These are phyloP conservation scores for Leptatherina wallacei DNA, from an alignment of 2,797 vertebrate genomes.

Conservation along the genomic window DNA sequence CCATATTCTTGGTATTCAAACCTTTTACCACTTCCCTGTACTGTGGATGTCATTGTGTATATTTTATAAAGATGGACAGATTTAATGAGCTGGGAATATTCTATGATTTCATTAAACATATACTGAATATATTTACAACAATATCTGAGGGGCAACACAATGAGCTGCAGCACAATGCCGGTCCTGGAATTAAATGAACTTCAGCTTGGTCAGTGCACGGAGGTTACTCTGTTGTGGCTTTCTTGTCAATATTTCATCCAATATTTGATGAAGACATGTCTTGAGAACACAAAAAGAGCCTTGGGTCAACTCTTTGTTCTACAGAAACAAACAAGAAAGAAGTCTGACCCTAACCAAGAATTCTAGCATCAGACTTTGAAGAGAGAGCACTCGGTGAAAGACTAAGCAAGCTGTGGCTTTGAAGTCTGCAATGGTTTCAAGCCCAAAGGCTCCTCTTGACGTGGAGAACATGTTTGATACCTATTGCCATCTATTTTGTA, in stretches of 20 bases:
- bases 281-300: slow-evolving; percentile 28
- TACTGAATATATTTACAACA: background rate
- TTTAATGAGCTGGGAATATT: background rate
- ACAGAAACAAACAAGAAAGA: slow-evolving; percentile 41
- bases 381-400: slow-evolving; percentile 30
- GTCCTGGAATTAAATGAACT: slow-evolving; percentile 6
- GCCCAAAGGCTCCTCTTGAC: slow-evolving; percentile 48
- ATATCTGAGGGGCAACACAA: slow-evolving; percentile 7
- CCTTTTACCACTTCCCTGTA: background rate
- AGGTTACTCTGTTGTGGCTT: slow-evolving; percentile 15
- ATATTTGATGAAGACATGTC: slow-evolving; percentile 47
- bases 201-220: background rate
- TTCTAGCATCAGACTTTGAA: slow-evolving; percentile 46
- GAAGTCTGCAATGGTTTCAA: slow-evolving; percentile 54
- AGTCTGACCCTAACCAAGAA: slow-evolving; percentile 43
- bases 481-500: slow-evolving; percentile 70
- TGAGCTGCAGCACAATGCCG: background rate
- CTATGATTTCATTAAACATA: background rate
- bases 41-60: background rate
- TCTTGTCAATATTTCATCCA: slow-evolving; percentile 52
- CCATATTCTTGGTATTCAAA: too few species aligned
- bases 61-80: background rate
- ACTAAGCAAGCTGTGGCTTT: slow-evolving; percentile 50
- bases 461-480: slow-evolving; percentile 54
- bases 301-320: slow-evolving; percentile 48